These are phyloP conservation scores for Protophormia terraenovae DNA, from an alignment of 2,888 invertebrate genomes.

Conservation along the genomic window DNA sequence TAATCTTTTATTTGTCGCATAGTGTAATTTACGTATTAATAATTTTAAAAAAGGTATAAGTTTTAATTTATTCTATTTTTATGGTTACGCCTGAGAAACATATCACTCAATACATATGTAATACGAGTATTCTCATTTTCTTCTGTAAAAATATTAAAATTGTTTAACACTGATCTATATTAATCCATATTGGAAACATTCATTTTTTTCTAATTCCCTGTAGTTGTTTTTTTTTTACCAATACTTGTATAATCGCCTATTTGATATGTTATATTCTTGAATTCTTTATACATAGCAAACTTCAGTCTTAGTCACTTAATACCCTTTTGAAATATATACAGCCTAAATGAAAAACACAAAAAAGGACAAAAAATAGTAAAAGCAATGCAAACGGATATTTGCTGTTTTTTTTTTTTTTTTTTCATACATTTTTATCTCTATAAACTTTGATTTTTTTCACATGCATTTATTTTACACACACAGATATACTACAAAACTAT, in stretches of 20 bases:
- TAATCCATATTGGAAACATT: background rate
- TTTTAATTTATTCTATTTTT: too few species aligned
- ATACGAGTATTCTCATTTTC: too few species aligned
- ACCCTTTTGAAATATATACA: constrained; percentile 13
- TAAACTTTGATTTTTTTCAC: constrained; percentile 10
- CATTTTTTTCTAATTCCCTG: too few species aligned
- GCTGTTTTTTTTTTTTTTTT: background rate
- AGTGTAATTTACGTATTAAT: too few species aligned
- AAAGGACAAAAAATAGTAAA: background rate
- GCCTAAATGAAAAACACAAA: background rate
- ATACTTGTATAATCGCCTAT: background rate
- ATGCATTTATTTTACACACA: background rate
- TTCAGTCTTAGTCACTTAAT: background rate
- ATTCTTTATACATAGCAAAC: background rate
- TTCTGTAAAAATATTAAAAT: too few species aligned
- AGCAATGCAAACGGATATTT: constrained; percentile 25
- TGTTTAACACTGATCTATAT: too few species aligned
- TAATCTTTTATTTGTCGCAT: too few species aligned
- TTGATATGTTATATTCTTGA: background rate
- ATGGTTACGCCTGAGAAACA: too few species aligned
- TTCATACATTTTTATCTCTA: background rate
- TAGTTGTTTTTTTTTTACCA: background rate
- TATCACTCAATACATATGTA: too few species aligned
- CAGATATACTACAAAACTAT: background rate
- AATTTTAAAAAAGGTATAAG: too few species aligned